phyloP scores from a whole-genome alignment of 2,113 vertebrate species.

The Lynx canadensis region DNA sequence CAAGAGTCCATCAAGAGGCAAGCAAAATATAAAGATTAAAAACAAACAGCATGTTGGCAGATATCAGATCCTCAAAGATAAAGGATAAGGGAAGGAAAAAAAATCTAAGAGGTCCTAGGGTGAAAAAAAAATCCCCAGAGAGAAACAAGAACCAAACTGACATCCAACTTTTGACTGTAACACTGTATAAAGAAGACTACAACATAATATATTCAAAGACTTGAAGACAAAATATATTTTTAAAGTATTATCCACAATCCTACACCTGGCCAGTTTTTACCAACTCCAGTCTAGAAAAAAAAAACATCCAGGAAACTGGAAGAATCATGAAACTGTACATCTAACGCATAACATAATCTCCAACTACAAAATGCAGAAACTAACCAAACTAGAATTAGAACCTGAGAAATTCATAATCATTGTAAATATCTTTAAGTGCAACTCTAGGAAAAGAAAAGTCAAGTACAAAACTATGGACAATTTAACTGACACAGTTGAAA shows the following conservation, averaged over 20 bases:
- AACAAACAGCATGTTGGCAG: not conserved
- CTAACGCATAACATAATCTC: not conserved
- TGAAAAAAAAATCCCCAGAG: not conserved
- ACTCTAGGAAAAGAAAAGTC: not conserved
- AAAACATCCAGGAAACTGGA: not conserved
- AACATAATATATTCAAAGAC: not conserved
- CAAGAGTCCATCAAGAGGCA: not conserved
- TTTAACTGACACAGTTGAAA: not conserved
- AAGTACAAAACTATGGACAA: not conserved
- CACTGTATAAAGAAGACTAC: not conserved
- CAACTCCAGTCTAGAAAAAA: not conserved
- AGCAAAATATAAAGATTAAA: not conserved
- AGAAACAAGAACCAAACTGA: not conserved
- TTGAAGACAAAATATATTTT: not conserved
- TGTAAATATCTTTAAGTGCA: not conserved
- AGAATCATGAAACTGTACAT: not conserved
- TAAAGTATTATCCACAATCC: not conserved
- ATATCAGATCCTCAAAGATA: not conserved
- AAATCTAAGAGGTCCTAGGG: not conserved
- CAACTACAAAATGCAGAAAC: not conserved
- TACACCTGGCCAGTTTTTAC: not conserved
- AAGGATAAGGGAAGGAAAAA: not conserved
- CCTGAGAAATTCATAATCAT: not conserved
- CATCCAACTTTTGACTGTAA: not conserved
- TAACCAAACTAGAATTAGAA: not conserved